Conservation (phyloP, 1,140 invertebrate species). For the Atta colombica region DNA sequence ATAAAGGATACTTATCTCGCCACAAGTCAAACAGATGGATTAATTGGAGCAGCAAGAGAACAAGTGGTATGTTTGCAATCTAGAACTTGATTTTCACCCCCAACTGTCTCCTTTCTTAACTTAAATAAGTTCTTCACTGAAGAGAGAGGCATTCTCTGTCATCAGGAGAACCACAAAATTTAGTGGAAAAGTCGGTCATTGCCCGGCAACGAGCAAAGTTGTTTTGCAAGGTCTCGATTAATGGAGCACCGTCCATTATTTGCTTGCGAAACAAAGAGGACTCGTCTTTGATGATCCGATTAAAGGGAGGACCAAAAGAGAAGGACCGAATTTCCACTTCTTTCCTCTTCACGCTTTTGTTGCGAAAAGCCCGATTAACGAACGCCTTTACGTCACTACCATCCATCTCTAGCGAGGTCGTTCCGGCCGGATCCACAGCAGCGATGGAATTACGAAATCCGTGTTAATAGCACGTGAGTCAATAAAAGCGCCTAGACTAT, state of each 20-base stretch:
- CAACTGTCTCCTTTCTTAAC: neutral
- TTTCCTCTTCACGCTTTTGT: neutral
- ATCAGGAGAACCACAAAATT: constrained; percentile 11
- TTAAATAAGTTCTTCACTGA: constrained; percentile 12
- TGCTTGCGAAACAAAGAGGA: constrained; percentile 59
- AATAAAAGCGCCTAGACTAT: constrained; percentile 57
- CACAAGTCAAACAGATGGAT: neutral
- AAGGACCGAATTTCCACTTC: neutral
- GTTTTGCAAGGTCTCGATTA: constrained; percentile 49
- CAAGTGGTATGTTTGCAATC: neutral
- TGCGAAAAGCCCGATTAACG: constrained; percentile 53
- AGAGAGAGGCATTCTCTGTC: neutral
- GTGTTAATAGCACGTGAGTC: constrained; percentile 66
- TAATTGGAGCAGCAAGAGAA: neutral
- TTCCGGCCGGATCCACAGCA: constrained; percentile 34
- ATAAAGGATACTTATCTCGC: neutral
- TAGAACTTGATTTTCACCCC: constrained; percentile 23
- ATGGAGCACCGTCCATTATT: constrained; percentile 42
- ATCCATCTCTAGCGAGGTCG: constrained; percentile 49
- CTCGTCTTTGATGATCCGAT: constrained; percentile 58
- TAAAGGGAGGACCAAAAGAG: constrained; percentile 50
- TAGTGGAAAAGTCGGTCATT: constrained; percentile 30
- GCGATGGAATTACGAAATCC: constrained; percentile 61
- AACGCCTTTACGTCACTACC: constrained; percentile 65
- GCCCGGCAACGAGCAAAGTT: constrained; percentile 6